These are phyloP conservation scores for Trogon surrucura DNA, from an alignment of 2,113 vertebrate species.

Conservation along the genomic window DNA sequence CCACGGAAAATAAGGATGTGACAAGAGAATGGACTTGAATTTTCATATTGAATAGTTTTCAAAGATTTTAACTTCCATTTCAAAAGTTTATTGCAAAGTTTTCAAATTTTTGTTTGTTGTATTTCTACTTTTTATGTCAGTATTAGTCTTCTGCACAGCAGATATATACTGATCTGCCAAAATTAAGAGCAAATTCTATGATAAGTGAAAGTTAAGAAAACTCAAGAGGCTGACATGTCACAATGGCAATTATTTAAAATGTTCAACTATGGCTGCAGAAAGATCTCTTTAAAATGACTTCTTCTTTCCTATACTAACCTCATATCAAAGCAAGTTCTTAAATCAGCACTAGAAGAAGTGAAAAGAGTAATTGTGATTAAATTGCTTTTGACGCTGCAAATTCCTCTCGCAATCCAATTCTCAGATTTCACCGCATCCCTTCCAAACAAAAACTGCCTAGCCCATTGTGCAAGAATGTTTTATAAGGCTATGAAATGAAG, in stretches of 20 bases:
- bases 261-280: neutral
- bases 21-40: neutral
- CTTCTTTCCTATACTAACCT: neutral
- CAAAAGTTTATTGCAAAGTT: neutral
- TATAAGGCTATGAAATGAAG: neutral
- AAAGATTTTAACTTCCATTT: neutral
- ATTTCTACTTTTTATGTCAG: neutral
- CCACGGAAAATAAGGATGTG: neutral
- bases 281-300: neutral
- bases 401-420: neutral
- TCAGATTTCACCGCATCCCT: neutral
- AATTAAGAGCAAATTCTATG: neutral
- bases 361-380: conserved; percentile 12
- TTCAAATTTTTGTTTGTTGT: neutral
- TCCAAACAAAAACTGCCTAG: neutral
- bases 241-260: neutral
- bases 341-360: neutral
- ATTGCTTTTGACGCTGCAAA: neutral
- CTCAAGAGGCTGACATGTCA: neutral
- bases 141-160: neutral
- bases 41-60: neutral
- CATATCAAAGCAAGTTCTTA: neutral
- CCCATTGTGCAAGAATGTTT: conserved; percentile 15
- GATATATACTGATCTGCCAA: neutral
- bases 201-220: neutral